Base-by-base conservation (phyloP, 2,797 vertebrate species). In the Atherinosoma microstoma region DNA sequence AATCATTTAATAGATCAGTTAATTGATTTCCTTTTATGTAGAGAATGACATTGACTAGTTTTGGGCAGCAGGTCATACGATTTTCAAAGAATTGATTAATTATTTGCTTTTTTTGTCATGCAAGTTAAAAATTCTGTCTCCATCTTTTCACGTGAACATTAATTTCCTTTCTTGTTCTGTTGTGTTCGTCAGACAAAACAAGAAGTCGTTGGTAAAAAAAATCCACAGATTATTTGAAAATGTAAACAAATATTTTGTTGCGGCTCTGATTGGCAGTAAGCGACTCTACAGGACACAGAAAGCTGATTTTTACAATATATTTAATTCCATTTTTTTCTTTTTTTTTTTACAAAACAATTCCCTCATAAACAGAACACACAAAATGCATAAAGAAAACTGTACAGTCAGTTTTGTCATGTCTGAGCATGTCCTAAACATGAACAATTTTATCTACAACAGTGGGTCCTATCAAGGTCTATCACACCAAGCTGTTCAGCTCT, bases 311-410 rank as follows among this genome's bases (percentile, higher is more conserved):
- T 84, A 87, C 90, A 86, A 82, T 90, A 88, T 87, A 87, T 92
- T 92, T 92, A 89, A 90, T 91, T 92, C 9, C 54, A 83, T 89
- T 89, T 91, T 87, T 92, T 87, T 72, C 90, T 94, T 88, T 89
- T 92, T 87, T 78, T 91, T 94, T 87, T 91, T 93, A 94, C 90
- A 94, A 94, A 91, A 92, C 86, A 92, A 88, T 90, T 94, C 86
- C 88, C 87, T 91, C 90, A 88, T 94, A 94, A 93, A 94, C 88
- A 92, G 89, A 94, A 94, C 91, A 94, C 93, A 94, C 86, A 94
- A 92, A 93, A 93, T 92, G 91, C 90, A 92, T 93, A 93, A 93
- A 91, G 87, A 92, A 93, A 94, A 92, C 93, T 94, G 91, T 94
- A 94, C 94, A 95, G 90, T 91, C 78, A 84, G 85, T 87, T 87